Evolutionary conservation across 2,113 vertebrate species (phyloP).

Genomic region (Pithys albifrons): DNA sequence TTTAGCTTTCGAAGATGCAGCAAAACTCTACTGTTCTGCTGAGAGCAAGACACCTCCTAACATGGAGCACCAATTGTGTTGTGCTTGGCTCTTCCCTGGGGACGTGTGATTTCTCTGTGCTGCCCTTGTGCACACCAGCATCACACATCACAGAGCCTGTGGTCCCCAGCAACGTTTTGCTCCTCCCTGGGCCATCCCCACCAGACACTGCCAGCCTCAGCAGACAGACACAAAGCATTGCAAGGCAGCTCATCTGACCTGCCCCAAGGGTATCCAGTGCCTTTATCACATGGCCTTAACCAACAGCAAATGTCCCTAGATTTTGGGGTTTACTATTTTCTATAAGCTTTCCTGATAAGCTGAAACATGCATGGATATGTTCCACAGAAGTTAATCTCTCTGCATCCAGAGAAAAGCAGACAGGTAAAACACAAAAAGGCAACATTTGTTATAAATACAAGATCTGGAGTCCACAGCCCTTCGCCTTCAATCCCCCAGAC

Average conservation of each 20-base stretch:
- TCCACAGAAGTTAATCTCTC: neutral
- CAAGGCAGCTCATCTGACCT: neutral
- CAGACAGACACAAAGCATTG: fast-evolving
- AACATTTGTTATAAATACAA: neutral
- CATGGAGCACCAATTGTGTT: fast-evolving
- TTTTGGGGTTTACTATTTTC: fast-evolving
- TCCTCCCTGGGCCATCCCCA: neutral
- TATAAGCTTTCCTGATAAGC: neutral
- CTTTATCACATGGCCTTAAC: neutral
- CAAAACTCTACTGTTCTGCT: neutral
- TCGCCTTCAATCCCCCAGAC: neutral
- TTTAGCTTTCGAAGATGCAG: slow-evolving; percentile 10
- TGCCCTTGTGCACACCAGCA: neutral
- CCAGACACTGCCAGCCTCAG: neutral
- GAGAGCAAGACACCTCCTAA: neutral
- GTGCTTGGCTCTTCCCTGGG: fast-evolving
- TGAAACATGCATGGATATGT: fast-evolving
- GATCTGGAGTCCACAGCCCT: neutral
- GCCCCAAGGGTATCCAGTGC: neutral
- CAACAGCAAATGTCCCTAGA: neutral
- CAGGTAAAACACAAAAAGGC: neutral
- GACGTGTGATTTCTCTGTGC: neutral
- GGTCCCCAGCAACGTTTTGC: fast-evolving
- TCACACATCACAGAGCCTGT: fast-evolving
- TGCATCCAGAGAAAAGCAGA: neutral